These are phyloP conservation scores for Gambusia holbrooki DNA, from an alignment of 2,113 vertebrate genomes.

Conservation along the genomic window DNA sequence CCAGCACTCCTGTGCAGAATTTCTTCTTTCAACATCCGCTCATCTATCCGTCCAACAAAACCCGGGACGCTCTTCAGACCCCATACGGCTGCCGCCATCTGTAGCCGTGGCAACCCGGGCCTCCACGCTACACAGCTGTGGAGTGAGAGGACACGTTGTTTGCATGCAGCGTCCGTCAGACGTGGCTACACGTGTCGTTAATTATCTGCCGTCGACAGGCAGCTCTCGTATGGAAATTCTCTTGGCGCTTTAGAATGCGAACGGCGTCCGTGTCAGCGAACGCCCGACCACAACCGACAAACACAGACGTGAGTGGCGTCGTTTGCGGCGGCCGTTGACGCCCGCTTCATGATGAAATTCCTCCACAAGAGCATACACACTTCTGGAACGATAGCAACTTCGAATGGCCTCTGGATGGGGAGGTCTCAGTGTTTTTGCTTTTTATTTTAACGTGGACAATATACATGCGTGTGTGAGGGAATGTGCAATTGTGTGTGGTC, in stretches of 20 bases:
- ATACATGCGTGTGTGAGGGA: conserved; percentile 32
- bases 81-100: conserved; percentile 61
- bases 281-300: background rate
- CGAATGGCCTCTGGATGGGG: conserved; percentile 22
- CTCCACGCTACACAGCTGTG: conserved; percentile 14
- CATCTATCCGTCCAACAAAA: conserved; percentile 48
- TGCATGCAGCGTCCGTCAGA: conserved; percentile 31
- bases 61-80: conserved; percentile 30
- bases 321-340: background rate
- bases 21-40: background rate
- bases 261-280: conserved; percentile 9
- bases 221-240: conserved; percentile 28
- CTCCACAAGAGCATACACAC: conserved; percentile 7
- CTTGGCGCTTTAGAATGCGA: conserved; percentile 28
- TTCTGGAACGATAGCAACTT: conserved; percentile 1
- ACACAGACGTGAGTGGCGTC: background rate
- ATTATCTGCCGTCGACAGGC: conserved; percentile 57
- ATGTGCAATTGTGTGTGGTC: conserved; percentile 50
- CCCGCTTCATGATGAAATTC: background rate
- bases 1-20: background rate
- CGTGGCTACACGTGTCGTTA: conserved; percentile 57
- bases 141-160: conserved; percentile 29
- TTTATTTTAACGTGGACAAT: conserved; percentile 39
- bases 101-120: conserved; percentile 57
- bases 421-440: conserved; percentile 34